Base-by-base conservation (phyloP, 2,888 invertebrate species). In the Proisotoma minuta region DNA sequence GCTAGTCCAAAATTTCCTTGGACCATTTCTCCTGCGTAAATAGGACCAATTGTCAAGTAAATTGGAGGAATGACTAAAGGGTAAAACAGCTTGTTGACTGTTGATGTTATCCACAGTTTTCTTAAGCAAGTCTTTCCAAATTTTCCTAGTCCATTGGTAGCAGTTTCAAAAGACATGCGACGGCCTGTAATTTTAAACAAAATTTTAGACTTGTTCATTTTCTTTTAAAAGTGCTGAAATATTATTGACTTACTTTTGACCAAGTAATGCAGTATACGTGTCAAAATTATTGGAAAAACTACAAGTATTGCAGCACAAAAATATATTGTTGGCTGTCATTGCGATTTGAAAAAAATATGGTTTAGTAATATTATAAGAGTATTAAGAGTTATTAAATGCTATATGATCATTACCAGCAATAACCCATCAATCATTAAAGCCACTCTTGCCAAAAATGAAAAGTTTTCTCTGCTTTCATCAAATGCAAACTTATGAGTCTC, bases 281-380 rank as follows among this genome's bases (percentile, higher is more conserved):
- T 5, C 18, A 15, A 5, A n/a, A 43, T 43, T 5, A 43, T 18
- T 12, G 43, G 43, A 5, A 43, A 12, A 5, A 43, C 43, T 43
- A 20, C 4, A n/a, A 4, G 18, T 18, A 43, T 5, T 5, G 43
- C 15, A n/a, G 43, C 43, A n/a, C 5, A 5, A 12, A 43, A 43
- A 20, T 43, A 43, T n/a, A n/a, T n/a, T n/a, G n/a, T n/a, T n/a
- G 43, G 43, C 43, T 43, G 43, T n/a, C 15, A 43, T 43, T n/a
- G n/a, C n/a, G n/a, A n/a, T n/a, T n/a, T n/a, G n/a, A n/a, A n/a
- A n/a, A n/a, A n/a, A n/a, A n/a, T n/a, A n/a, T n/a, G n/a, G n/a
- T n/a, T n/a, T n/a, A n/a, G n/a, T n/a, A 34, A 34, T 34, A 34
- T 34, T 34, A 8, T 34, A 15, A 8, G 15, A 34, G 8, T 10